These are phyloP conservation scores for Malurus leucopterus DNA, from an alignment of 2,797 vertebrate genomes.

Conservation along the genomic window DNA sequence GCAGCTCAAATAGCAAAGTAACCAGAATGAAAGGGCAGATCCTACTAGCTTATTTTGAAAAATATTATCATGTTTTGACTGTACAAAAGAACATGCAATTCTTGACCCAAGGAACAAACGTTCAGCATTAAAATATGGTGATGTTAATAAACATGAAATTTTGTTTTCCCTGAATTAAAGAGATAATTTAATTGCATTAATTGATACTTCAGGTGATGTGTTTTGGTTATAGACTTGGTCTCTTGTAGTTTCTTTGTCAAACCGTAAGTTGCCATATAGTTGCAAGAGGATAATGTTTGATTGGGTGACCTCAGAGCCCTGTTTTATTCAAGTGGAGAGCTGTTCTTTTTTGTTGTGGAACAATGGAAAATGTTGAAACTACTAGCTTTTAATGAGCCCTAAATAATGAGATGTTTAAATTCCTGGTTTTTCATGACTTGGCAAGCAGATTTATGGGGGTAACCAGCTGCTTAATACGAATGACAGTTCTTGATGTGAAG, in stretches of 20 bases:
- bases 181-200: not conserved
- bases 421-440: not conserved
- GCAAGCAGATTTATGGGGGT: not conserved
- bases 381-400: not conserved
- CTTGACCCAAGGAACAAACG: not conserved
- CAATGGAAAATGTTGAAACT: not conserved
- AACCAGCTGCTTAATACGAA: not conserved
- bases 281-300: not conserved
- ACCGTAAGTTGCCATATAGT: not conserved
- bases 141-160: not conserved
- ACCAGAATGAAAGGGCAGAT: not conserved
- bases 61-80: not conserved
- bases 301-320: not conserved
- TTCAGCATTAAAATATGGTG: not conserved
- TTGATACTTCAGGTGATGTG: not conserved
- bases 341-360: not conserved
- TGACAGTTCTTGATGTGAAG: not conserved
- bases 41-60: not conserved
- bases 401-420: not conserved
- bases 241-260: not conserved
- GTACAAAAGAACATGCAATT: not conserved
- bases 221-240: not conserved
- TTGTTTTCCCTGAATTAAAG: not conserved
- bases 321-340: not conserved
- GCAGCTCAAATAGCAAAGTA: not conserved